Base-by-base conservation (phyloP, 2,797 vertebrate genomes). In the Gorsachius magnificus region DNA sequence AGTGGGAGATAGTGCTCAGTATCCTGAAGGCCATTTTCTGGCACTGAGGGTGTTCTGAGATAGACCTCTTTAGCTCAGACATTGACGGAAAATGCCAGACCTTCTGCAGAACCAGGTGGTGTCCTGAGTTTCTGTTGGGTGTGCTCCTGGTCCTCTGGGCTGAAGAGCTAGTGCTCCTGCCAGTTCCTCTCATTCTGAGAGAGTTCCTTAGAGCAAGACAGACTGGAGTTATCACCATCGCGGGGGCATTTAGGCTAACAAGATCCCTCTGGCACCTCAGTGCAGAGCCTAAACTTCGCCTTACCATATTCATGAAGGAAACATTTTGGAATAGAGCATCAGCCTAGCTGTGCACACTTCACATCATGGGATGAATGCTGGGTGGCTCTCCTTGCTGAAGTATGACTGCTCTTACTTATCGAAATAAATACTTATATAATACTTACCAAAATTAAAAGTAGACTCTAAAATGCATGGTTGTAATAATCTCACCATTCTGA, bases 161-260 rank as follows among this genome's bases (percentile, higher is more conserved):
- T 74, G 60, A 61, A 60, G 26, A 17, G 10, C 13, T 43, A 29
- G 26, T 31, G 22, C 11, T 83, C 25, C 45, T 88, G 45, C 24
- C 41, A 58, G 24, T 65, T 90, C 41, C 11, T 74, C 21, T 68
- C 4, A 5, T 53, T 75, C 70, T 43, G 38, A 61, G 57, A 64
- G 45, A 45, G 0, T 17, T 82, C 28, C 45, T 48, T 43, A 38
- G 43, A 74, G 58, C 28, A 72, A 51, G 38, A 28, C 21, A 60
- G 48, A 86, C 9, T 0, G 0, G 24, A 83, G 25, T 10, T 82
- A 6, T 46, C 56, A 14, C 11, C 24, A 21, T 33, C 5, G 2
- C 0, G 2, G 20, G 38, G 35, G 4, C 15, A 58, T 87, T 87
- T 46, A 51, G 69, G 54, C 33, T 61, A 29, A 33, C 13, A 24